phyloP scores from a whole-genome alignment of 2,797 vertebrate species.

The Odontamblyopus rebecca region DNA sequence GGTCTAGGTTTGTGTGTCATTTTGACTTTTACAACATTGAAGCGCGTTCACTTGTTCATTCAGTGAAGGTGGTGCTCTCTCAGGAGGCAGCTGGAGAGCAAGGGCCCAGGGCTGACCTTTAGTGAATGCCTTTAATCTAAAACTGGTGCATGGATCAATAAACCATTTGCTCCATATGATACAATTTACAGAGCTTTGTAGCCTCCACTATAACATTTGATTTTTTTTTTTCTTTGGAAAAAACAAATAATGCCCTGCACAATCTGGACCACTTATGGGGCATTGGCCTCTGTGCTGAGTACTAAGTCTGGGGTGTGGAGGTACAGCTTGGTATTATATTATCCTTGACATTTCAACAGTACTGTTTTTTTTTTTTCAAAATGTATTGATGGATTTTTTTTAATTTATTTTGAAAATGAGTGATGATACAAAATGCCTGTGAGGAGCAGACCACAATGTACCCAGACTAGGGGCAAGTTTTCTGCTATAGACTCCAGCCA shows the following conservation, averaged over 20 bases:
- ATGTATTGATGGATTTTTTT: neutral
- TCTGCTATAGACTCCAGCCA: neutral
- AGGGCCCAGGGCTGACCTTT: conserved; percentile 66
- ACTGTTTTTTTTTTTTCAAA: neutral
- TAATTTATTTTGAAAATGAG: neutral
- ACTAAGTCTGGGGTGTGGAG: conserved; percentile 27
- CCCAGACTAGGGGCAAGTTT: neutral
- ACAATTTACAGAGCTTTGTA: conserved; percentile 67
- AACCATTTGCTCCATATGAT: conserved; percentile 70
- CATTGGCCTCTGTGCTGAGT: conserved; percentile 45
- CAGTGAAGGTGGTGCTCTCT: conserved; percentile 56
- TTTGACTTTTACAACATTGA: conserved; percentile 11
- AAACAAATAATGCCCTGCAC: conserved; percentile 41
- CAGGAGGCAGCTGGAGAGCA: conserved; percentile 44
- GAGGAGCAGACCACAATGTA: neutral
- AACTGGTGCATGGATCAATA: conserved; percentile 74
- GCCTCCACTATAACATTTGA: conserved; percentile 61
- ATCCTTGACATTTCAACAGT: conserved; percentile 16
- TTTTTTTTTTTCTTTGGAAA: conserved; percentile 46
- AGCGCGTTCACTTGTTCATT: conserved; percentile 53
- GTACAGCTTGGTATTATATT: conserved; percentile 17
- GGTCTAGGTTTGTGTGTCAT: conserved; percentile 24
- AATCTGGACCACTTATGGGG: conserved; percentile 37
- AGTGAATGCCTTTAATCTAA: conserved; percentile 73
- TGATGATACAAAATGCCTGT: neutral